phyloP scores from a whole-genome alignment of 2,113 vertebrate species.

The Sterrhoptilus dennistouni region DNA sequence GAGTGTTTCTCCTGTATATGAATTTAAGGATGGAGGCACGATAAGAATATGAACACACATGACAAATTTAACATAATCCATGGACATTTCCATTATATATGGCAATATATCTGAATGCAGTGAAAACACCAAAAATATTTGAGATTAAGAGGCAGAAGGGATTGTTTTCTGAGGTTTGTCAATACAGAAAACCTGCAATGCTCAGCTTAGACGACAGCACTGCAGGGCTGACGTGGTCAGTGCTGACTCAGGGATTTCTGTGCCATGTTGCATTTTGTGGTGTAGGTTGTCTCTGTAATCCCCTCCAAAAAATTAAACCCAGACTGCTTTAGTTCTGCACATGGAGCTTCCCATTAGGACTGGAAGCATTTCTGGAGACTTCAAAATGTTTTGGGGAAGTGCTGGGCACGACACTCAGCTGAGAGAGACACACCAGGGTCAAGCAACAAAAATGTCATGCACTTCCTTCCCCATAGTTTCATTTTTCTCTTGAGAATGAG shows the following conservation, averaged over 20 bases:
- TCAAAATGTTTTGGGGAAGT: neutral
- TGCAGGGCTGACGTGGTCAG: neutral
- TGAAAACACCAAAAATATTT: neutral
- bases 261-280: neutral
- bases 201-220: neutral
- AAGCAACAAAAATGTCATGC: slow-evolving; percentile 78
- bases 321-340: neutral
- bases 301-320: neutral
- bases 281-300: neutral
- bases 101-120: neutral
- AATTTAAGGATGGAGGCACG: neutral
- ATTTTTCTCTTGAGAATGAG: slow-evolving; percentile 55
- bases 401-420: neutral
- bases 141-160: neutral
- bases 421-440: neutral
- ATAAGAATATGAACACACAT: neutral
- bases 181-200: neutral
- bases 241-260: neutral
- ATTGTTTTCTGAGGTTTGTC: neutral
- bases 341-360: neutral
- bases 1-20: neutral
- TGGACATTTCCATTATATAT: neutral
- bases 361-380: neutral
- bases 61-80: neutral
- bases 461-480: neutral